phyloP scores from a whole-genome alignment of 2,797 vertebrate genomes.

The Sibirionetta formosa region DNA sequence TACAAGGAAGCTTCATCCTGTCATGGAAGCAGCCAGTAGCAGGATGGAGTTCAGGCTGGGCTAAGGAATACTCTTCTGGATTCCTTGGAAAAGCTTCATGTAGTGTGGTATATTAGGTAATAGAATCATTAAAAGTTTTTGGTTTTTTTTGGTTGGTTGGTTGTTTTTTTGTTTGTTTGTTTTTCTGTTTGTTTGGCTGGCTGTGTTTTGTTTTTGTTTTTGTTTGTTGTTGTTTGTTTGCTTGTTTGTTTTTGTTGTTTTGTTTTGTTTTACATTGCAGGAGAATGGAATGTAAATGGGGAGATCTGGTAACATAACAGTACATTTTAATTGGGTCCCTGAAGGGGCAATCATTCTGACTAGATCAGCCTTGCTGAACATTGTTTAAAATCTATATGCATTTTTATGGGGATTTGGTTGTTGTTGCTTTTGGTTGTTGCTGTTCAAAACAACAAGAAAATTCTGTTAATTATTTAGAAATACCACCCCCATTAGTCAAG shows the following conservation, averaged over 20 bases:
- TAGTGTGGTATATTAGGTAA: neutral
- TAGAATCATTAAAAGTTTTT: constrained; percentile 24
- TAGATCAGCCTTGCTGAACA: constrained; percentile 31
- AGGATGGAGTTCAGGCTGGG: neutral
- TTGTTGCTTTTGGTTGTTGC: neutral
- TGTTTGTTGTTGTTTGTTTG: no score
- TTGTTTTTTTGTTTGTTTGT: no score
- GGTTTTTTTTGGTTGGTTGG: no score
- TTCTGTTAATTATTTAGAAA: neutral
- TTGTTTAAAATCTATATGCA: neutral
- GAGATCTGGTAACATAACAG: neutral
- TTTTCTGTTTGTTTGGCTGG: no score
- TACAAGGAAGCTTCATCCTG: neutral
- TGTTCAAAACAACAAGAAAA: neutral
- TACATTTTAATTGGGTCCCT: constrained; percentile 13
- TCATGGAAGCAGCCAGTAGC: neutral
- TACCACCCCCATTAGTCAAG: neutral
- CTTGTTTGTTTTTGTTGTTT: no score
- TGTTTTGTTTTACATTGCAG: neutral
- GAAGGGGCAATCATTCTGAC: constrained; percentile 10
- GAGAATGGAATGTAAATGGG: neutral
- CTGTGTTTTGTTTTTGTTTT: no score
- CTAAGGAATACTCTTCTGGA: neutral
- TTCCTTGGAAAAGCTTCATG: neutral
- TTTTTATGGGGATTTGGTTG: neutral